Percentiles rank a stretch among this genome's conserved stretches.
Conservation (phyloP, 2,113 vertebrate species). For the Percina caprodes region DNA sequence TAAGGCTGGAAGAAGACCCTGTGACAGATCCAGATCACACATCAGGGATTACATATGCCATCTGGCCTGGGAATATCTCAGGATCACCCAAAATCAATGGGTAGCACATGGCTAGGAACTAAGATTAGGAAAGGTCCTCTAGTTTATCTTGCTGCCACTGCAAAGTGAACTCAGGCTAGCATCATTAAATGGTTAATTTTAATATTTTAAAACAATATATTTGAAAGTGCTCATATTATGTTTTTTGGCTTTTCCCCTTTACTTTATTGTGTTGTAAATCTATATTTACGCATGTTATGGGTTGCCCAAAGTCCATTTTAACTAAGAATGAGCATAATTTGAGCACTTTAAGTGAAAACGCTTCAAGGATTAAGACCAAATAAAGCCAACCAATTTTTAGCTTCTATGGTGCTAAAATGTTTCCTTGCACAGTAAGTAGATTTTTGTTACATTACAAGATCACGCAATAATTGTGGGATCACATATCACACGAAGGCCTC, state of each 20-base stretch:
- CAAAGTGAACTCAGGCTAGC: not conserved
- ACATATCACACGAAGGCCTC: too few species aligned
- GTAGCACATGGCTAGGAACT: not conserved
- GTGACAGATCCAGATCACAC: conserved; percentile 11
- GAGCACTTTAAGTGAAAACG: not conserved
- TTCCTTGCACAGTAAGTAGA: too few species aligned
- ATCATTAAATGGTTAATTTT: not conserved
- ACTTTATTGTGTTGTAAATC: too few species aligned
- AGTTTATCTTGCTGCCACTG: not conserved
- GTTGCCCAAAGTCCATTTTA: too few species aligned
- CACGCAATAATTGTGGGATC: too few species aligned
- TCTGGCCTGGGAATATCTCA: conserved; percentile 9
- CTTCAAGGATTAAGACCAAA: not conserved
- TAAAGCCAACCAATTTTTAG: not conserved
- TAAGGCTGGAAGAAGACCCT: not conserved
- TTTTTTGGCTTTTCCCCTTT: too few species aligned
- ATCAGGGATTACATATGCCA: conserved; percentile 11
- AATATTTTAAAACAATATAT: not conserved
- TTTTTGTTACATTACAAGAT: too few species aligned
- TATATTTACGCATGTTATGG: too few species aligned
- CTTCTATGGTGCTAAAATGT: too few species aligned
- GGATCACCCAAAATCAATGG: not conserved
- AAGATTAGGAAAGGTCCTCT: conserved; percentile 4
- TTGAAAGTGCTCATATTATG: not conserved
- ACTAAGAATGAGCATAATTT: too few species aligned